Percentiles rank a stretch among this genome's conserved stretches.
phyloP scores from a whole-genome alignment of 2,797 vertebrate genomes.

The Pangasius macronema region DNA sequence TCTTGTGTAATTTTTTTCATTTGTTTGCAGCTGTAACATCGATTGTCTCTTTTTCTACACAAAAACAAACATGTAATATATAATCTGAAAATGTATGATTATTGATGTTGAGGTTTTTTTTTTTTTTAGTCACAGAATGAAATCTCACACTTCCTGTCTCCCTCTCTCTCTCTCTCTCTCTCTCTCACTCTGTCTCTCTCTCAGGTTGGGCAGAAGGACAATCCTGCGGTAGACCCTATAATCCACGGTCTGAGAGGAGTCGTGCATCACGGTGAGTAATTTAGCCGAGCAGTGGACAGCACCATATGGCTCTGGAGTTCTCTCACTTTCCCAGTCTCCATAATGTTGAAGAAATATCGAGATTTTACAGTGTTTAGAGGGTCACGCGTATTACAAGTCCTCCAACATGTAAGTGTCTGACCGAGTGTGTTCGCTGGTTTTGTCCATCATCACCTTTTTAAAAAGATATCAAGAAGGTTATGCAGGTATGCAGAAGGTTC shows the following conservation, averaged over 20 bases:
- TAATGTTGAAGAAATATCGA: too few relatives aligned
- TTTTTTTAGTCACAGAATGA: background rate
- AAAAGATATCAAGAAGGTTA: background rate
- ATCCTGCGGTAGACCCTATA: slow-evolving; percentile 90
- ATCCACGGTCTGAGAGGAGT: slow-evolving; percentile 95
- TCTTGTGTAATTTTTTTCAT: background rate
- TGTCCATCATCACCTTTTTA: too few relatives aligned
- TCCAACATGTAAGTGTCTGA: too few relatives aligned
- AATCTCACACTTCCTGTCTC: background rate
- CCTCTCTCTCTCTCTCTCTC: background rate
- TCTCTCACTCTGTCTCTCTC: slow-evolving; percentile 18
- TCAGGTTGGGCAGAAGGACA: slow-evolving; percentile 91
- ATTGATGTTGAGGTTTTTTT: background rate
- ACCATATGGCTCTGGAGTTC: background rate
- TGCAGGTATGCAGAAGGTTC: background rate
- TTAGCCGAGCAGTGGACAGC: background rate
- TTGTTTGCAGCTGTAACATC: background rate
- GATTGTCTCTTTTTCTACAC: background rate
- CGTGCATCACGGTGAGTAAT: slow-evolving; percentile 93
- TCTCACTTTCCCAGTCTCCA: background rate
- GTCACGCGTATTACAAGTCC: too few relatives aligned
- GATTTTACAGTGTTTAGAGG: too few relatives aligned
- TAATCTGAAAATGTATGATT: background rate
- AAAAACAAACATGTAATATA: background rate
- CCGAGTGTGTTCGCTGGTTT: too few relatives aligned